Conservation (phyloP, 2,888 invertebrate genomes). For the Cantharis flavilabris region DNA sequence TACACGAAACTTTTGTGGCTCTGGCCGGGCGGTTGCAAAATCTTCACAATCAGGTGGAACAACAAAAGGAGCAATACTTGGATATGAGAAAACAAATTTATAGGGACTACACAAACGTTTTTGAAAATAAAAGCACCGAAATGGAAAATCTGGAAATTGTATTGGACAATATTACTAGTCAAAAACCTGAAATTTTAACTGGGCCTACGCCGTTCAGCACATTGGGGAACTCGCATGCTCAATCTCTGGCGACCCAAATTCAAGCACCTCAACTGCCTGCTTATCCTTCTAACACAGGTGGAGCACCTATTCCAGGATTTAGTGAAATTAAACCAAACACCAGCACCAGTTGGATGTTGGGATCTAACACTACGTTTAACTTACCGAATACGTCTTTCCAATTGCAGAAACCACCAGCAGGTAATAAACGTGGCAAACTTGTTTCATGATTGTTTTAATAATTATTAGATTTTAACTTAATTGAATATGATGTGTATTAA, state of each 20-base stretch:
- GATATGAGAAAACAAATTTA: conserved; percentile 77
- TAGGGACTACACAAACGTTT: conserved; percentile 82
- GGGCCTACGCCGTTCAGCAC: conserved; percentile 68
- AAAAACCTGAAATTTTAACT: conserved; percentile 58
- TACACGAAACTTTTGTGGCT: conserved; percentile 85
- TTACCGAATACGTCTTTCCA: conserved; percentile 60
- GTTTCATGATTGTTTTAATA: conserved; percentile 5
- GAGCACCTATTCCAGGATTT: conserved; percentile 32
- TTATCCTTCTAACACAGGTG: conserved; percentile 51
- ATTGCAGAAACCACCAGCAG: conserved; percentile 71
- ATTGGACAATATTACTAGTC: conserved; percentile 46
- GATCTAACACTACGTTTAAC: conserved; percentile 35
- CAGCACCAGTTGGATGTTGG: conserved; percentile 38
- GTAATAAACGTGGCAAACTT: conserved; percentile 70
- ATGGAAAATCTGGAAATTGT: conserved; percentile 44
- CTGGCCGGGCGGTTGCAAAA: conserved; percentile 86
- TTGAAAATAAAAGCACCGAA: conserved; percentile 58
- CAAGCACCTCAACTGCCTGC: conserved; percentile 43
- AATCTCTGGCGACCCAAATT: conserved; percentile 52
- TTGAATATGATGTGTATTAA: background rate
- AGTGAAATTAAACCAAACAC: conserved; percentile 37
- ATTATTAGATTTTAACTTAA: background rate
- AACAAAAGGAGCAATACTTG: conserved; percentile 84
- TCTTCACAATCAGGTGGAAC: conserved; percentile 77
- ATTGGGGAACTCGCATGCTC: conserved; percentile 40